These are phyloP conservation scores for Drosophila bipectinata DNA, from an alignment of 1,140 invertebrate species.

Conservation along the genomic window DNA sequence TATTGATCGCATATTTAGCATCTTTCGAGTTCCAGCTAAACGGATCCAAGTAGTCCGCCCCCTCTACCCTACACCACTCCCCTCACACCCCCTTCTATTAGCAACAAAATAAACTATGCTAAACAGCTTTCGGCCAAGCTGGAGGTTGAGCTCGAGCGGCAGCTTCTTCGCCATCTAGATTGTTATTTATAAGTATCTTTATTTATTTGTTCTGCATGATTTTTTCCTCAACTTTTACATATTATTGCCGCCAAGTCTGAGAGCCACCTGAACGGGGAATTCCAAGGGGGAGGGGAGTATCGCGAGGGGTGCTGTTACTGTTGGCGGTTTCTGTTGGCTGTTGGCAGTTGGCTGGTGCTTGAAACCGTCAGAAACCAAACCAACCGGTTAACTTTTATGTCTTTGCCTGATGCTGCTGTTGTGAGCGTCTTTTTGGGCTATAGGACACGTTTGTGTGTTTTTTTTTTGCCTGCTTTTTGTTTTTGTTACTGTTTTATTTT, in stretches of 20 bases:
- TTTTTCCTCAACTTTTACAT: constrained; percentile 60
- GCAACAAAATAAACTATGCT: constrained; percentile 65
- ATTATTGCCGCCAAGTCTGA: constrained; percentile 46
- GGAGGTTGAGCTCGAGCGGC: constrained; percentile 19
- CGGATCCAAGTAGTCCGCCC: constrained; percentile 25
- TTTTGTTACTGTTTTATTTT: constrained; percentile 21
- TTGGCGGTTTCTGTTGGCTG: constrained; percentile 26
- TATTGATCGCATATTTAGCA: constrained; percentile 52
- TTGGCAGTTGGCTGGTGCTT: constrained; percentile 36
- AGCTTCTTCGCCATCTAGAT: constrained; percentile 45
- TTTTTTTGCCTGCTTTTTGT: constrained; percentile 31
- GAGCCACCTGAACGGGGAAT: neutral
- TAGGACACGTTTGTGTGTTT: constrained; percentile 37
- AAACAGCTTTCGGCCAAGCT: constrained; percentile 55
- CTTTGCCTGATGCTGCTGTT: constrained; percentile 55
- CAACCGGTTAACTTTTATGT: constrained; percentile 80
- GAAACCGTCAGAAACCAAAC: constrained; percentile 70
- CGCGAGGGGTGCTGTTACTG: constrained; percentile 2
- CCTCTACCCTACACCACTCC: constrained; percentile 4
- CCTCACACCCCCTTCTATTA: constrained; percentile 24
- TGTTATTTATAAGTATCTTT: constrained; percentile 63
- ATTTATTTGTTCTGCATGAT: constrained; percentile 26
- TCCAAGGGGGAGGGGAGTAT: neutral
- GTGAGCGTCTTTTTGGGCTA: constrained; percentile 52
- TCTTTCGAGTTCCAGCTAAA: constrained; percentile 38